Evolutionary conservation across 2,797 vertebrate genomes (phyloP).

Genomic region (Microctenopoma steveboyesi): DNA sequence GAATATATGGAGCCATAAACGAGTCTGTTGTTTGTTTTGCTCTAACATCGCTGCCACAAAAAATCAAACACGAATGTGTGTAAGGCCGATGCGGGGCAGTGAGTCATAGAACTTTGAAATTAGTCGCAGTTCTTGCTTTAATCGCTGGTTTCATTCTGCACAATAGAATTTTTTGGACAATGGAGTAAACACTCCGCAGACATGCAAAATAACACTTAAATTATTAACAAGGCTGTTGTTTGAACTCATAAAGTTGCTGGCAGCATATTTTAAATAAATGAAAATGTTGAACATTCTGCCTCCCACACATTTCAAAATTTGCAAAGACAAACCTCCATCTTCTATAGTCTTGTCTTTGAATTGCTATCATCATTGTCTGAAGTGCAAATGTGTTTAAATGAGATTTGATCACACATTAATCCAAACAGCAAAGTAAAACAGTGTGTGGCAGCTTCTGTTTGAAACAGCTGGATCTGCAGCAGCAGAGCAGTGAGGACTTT

Average conservation of each 20-base stretch:
- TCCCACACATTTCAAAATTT: not conserved
- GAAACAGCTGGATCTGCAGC: constrained; percentile 58
- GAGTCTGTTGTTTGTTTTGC: constrained; percentile 43
- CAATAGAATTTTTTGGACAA: constrained; percentile 5
- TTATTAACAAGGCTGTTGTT: not conserved
- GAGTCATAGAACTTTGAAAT: constrained; percentile 29
- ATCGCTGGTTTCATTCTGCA: not conserved
- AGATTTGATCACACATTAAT: constrained; percentile 12
- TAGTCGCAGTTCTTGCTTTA: constrained; percentile 7
- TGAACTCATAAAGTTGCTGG: not conserved
- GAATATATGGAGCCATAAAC: constrained; percentile 27
- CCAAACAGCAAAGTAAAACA: constrained; percentile 29
- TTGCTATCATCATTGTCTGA: not conserved
- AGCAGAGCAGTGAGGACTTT: constrained; percentile 40
- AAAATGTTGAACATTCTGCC: not conserved
- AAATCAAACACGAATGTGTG: constrained; percentile 38
- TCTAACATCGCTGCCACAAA: constrained; percentile 46
- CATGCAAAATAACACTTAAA: not conserved
- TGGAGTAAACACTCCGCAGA: constrained; percentile 13
- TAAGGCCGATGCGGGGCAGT: constrained; percentile 15
- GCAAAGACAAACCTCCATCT: constrained; percentile 1
- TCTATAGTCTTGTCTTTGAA: not conserved
- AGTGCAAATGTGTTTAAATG: constrained; percentile 12
- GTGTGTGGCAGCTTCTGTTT: constrained; percentile 23
- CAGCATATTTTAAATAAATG: not conserved